Percentiles rank a stretch among this genome's conserved stretches.
Conservation (phyloP, 2,113 vertebrate genomes). For the Fulica atra region DNA sequence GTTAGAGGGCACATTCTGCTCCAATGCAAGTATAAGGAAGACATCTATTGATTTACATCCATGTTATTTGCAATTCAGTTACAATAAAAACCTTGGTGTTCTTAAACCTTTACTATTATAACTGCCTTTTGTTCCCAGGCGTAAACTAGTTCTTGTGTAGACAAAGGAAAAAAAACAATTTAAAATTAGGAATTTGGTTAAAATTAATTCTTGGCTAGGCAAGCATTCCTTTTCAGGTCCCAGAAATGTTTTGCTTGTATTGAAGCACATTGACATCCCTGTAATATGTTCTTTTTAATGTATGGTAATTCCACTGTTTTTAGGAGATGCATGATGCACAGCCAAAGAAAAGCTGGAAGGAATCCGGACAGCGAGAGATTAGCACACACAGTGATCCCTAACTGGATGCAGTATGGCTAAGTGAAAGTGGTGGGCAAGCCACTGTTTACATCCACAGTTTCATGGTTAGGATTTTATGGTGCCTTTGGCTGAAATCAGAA, state of each 20-base stretch:
- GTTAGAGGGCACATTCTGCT: neutral
- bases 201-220: neutral
- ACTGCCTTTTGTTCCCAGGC: neutral
- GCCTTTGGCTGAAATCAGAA: neutral
- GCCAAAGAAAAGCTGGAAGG: neutral
- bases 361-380: neutral
- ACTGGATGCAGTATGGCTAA: neutral
- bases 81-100: neutral
- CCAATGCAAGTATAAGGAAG: neutral
- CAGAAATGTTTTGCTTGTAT: neutral
- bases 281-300: neutral
- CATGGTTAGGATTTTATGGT: neutral
- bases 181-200: neutral
- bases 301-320: neutral
- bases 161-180: neutral
- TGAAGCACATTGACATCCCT: neutral
- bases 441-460: neutral
- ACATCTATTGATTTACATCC: neutral
- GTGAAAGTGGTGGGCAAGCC: neutral
- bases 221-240: neutral
- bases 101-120: neutral
- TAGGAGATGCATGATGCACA: neutral
- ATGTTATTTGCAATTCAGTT: neutral
- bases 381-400: neutral
- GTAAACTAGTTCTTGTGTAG: neutral